Percentiles rank a stretch among this genome's conserved stretches.
Conservation (phyloP, 2,888 invertebrate genomes). For the Chymomyza fuscimana region DNA sequence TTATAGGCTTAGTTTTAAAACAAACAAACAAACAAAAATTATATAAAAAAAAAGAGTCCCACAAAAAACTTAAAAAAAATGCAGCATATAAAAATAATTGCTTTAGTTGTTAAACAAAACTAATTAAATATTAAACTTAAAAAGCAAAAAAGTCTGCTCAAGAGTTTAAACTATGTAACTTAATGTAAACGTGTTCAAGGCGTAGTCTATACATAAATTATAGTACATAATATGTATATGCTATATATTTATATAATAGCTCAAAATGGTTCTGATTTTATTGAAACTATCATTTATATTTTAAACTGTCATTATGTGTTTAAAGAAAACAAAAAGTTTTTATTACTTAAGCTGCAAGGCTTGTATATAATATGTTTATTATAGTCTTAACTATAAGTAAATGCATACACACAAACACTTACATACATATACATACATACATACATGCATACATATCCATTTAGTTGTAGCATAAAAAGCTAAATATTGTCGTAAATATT, state of each 20-base stretch:
- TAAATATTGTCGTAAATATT: neutral
- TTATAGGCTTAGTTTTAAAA: constrained; percentile 55
- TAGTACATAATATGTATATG: neutral
- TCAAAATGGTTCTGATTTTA: neutral
- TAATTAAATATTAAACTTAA: neutral
- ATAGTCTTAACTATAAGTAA: constrained; percentile 43
- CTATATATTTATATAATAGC: neutral
- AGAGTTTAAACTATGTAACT: neutral
- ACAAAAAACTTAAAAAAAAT: neutral
- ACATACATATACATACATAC: constrained; percentile 4
- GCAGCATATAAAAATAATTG: neutral
- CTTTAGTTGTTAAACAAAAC: constrained; percentile 4
- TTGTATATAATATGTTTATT: constrained; percentile 38
- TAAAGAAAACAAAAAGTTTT: neutral
- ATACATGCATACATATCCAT: constrained; percentile 1
- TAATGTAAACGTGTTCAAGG: neutral
- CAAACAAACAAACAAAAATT: constrained; percentile 1
- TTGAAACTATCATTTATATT: constrained; percentile 16
- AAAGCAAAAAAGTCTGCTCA: neutral
- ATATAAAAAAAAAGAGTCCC: constrained; percentile 5
- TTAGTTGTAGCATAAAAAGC: constrained; percentile 4
- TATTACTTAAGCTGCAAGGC: constrained; percentile 50
- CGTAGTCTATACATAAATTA: neutral
- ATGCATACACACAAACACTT: constrained; percentile 16
- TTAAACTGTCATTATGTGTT: neutral